Conservation (phyloP, 2,113 vertebrate genomes). For the Tachuris rubrigastra region DNA sequence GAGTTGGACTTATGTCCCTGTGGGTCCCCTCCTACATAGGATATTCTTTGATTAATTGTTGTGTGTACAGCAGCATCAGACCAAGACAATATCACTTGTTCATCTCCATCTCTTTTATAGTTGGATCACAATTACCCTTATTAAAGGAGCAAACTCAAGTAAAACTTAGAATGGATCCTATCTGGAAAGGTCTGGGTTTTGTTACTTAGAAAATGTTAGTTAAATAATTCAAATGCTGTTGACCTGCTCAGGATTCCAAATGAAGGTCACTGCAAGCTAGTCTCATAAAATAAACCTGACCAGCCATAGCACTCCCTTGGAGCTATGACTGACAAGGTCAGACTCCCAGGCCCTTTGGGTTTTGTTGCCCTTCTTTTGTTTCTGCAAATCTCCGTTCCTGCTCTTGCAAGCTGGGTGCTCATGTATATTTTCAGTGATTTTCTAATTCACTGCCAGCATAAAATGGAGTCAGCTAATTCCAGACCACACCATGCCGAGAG, state of each 20-base stretch:
- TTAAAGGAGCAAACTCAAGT: background rate
- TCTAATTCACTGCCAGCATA: background rate
- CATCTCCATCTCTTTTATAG: background rate
- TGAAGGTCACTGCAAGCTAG: background rate
- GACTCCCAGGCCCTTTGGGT: background rate
- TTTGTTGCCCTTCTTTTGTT: background rate
- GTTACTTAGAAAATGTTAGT: background rate
- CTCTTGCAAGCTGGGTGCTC: background rate
- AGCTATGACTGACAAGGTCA: background rate
- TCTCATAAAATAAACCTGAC: conserved; percentile 5
- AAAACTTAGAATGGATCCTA: background rate
- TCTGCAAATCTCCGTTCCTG: background rate
- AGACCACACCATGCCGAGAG: background rate
- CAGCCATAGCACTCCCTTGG: background rate
- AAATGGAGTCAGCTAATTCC: background rate
- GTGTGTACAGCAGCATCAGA: background rate
- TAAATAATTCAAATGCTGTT: background rate
- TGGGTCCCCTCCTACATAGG: background rate
- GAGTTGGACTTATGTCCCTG: background rate
- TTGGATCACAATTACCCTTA: background rate
- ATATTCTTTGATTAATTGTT: background rate
- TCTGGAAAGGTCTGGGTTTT: background rate
- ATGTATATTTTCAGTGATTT: background rate
- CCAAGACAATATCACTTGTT: background rate
- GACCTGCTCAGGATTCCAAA: background rate